phyloP scores from a whole-genome alignment of 2,797 vertebrate genomes.

The Rhabdophis nuchalis region DNA sequence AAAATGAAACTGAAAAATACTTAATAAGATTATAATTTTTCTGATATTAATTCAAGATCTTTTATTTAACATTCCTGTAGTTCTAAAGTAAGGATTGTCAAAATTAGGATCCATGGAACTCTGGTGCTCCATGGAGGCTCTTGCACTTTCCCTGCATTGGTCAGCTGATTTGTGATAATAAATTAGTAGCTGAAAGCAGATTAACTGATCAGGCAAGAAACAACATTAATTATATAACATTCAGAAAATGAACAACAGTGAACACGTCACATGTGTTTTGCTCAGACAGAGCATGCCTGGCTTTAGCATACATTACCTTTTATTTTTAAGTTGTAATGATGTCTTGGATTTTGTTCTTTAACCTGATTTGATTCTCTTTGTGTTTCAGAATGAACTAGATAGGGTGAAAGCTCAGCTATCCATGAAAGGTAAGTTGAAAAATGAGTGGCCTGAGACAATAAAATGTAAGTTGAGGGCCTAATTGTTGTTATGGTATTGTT shows the following conservation, averaged over 20 bases:
- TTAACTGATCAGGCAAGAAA: not conserved
- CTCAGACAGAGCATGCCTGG: not conserved
- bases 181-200: not conserved
- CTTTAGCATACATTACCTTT: not conserved
- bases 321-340: not conserved
- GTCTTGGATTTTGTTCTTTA: not conserved
- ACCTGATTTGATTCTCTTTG: constrained; percentile 30
- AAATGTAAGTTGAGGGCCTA: accelerated
- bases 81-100: not conserved
- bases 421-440: constrained; percentile 80
- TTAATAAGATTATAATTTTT: constrained; percentile 40
- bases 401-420: constrained; percentile 78
- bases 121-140: not conserved
- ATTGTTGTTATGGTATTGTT: not conserved
- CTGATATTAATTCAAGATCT: not conserved
- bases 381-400: constrained; percentile 88
- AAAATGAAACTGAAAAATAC: constrained; percentile 60
- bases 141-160: not conserved
- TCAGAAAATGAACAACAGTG: not conserved
- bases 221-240: not conserved
- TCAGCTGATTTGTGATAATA: not conserved
- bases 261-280: not conserved
- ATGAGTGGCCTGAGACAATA: not conserved
- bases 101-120: not conserved
- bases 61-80: constrained; percentile 41